Percentiles rank a stretch among this genome's conserved stretches.
Evolutionary conservation across 30 jellyfish, hydroid and myxozoan species (phyloP).

Genomic region (Turritopsis dohrnii): DNA sequence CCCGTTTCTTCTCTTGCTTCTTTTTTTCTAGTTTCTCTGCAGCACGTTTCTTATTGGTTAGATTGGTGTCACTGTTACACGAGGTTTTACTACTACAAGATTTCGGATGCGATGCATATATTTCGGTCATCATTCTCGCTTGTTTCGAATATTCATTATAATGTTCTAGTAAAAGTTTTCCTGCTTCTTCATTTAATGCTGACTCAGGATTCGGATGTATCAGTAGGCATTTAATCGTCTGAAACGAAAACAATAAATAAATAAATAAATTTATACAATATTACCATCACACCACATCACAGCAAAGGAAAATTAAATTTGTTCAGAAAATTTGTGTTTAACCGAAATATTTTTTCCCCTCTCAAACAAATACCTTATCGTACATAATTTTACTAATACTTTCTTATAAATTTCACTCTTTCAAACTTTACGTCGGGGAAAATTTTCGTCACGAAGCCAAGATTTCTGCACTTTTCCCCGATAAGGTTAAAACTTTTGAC

Average conservation of each 20-base stretch:
- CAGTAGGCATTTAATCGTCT: conserved; percentile 90
- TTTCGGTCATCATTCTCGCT: conserved; percentile 95
- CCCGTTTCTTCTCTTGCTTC: conserved; percentile 81
- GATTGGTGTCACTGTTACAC: conserved; percentile 25
- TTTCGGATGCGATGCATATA: conserved; percentile 69
- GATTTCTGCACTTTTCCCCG: too few species aligned
- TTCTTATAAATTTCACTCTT: too few species aligned
- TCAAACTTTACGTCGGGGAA: too few species aligned
- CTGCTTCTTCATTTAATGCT: conserved; percentile 98
- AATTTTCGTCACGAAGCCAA: too few species aligned
- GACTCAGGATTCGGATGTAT: conserved; percentile 96
- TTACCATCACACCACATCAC: too few species aligned
- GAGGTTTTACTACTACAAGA: conserved; percentile 4
- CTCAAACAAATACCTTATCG: too few species aligned
- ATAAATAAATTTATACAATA: too few species aligned
- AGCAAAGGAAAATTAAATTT: too few species aligned
- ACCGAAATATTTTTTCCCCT: too few species aligned
- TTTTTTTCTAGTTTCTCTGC: conserved; percentile 82
- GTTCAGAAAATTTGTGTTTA: too few species aligned
- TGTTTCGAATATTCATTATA: conserved; percentile 91
- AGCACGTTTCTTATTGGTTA: conserved; percentile 53
- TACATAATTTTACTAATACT: too few species aligned
- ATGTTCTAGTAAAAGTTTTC: conserved; percentile 85
- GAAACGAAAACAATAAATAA: conserved; percentile 23
- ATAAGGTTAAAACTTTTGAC: too few species aligned